Percentiles rank a stretch among this genome's conserved stretches.
These are phyloP conservation scores for Megaceryle maxima DNA, from an alignment of 2,113 vertebrate genomes.

Conservation along the genomic window DNA sequence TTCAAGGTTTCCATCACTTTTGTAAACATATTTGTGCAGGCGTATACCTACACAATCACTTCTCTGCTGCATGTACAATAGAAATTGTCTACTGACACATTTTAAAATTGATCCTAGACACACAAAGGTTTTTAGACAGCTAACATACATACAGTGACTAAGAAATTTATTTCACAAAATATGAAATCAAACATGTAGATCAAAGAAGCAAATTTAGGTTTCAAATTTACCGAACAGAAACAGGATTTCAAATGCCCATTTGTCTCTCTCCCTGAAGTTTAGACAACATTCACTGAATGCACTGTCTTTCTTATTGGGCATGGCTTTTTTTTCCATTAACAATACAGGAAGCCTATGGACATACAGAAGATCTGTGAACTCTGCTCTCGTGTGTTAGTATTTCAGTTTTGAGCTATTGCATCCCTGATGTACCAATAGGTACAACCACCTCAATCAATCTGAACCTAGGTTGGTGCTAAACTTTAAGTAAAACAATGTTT, in stretches of 20 bases:
- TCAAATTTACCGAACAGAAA: neutral
- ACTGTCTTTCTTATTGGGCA: neutral
- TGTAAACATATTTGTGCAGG: neutral
- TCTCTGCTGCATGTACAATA: neutral
- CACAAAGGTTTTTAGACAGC: neutral
- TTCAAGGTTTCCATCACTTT: neutral
- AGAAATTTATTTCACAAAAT: neutral
- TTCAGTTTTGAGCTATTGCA: neutral
- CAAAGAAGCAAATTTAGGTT: neutral
- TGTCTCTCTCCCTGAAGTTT: neutral
- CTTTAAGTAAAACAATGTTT: neutral
- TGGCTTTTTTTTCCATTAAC: neutral
- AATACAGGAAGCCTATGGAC: accelerated
- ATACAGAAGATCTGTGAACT: neutral
- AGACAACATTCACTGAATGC: neutral
- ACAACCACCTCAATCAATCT: neutral
- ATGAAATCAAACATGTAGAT: neutral
- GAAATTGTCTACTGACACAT: neutral
- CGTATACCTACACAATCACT: neutral
- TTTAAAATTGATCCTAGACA: neutral
- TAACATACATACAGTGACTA: neutral
- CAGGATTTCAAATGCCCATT: accelerated
- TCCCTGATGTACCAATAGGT: neutral
- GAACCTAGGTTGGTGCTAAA: neutral
- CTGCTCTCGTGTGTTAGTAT: neutral